phyloP scores from a whole-genome alignment of 2,113 vertebrate species.

The Tenebrosternarchus preto region DNA sequence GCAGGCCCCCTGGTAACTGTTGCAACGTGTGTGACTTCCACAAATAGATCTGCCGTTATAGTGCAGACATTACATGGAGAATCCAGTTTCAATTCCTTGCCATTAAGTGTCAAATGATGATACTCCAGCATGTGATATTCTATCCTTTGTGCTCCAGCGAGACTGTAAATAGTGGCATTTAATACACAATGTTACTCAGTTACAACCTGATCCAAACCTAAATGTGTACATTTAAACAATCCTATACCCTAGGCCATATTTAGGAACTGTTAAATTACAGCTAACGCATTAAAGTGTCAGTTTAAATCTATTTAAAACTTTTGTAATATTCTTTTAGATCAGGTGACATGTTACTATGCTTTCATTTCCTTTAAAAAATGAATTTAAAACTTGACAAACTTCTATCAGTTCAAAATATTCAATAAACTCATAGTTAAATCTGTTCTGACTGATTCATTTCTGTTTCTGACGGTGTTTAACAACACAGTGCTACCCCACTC shows the following conservation, averaged over 20 bases:
- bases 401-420: background rate
- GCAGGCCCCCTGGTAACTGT: conserved; percentile 15
- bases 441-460: background rate
- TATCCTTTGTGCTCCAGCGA: conserved; percentile 57
- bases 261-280: background rate
- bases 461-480: background rate
- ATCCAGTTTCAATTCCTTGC: conserved; percentile 53
- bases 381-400: background rate
- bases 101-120: conserved; percentile 61
- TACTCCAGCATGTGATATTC: conserved; percentile 67
- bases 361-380: background rate
- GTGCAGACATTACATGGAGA: conserved; percentile 47
- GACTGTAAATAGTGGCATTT: conserved; percentile 48
- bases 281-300: background rate
- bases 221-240: conserved; percentile 16
- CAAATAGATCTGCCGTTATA: conserved; percentile 46
- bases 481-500: conserved; percentile 41
- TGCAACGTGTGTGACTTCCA: conserved; percentile 27
- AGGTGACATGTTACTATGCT: background rate
- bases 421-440: background rate
- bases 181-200: conserved; percentile 20
- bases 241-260: background rate
- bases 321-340: background rate
- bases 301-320: background rate
- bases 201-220: too few relatives aligned